Evolutionary conservation across 1,140 invertebrate species (phyloP).

Genomic region (Drosophila serrata): DNA sequence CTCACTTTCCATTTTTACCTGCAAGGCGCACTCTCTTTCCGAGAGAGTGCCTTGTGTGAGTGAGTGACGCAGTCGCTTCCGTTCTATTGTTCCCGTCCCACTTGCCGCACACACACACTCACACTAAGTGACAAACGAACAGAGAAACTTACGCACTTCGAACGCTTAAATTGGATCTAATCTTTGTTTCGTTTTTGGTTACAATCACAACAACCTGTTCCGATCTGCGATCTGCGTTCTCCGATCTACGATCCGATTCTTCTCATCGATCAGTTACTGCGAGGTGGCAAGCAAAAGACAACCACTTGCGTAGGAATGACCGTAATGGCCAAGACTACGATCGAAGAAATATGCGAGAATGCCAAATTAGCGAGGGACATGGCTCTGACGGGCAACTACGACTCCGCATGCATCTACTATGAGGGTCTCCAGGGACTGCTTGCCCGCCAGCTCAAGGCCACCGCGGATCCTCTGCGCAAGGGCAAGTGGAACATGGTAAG

Average conservation of each 20-base stretch:
- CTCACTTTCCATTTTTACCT: constrained; percentile 82
- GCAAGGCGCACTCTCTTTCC: constrained; percentile 46
- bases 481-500: constrained; percentile 95
- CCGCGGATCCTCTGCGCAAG: constrained; percentile 92
- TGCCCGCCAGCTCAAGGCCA: constrained; percentile 90
- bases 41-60: constrained; percentile 12
- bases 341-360: constrained; percentile 96
- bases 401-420: constrained; percentile 97
- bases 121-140: background rate
- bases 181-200: constrained; percentile 80
- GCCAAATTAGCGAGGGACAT: constrained; percentile 97
- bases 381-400: constrained; percentile 98
- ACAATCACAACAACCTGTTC: constrained; percentile 80
- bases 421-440: constrained; percentile 92
- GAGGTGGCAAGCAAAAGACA: constrained; percentile 85
- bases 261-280: constrained; percentile 70
- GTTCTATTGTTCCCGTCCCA: constrained; percentile 72
- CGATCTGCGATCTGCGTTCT: constrained; percentile 18
- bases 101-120: constrained; percentile 11
- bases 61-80: constrained; percentile 74
- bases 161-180: constrained; percentile 74
- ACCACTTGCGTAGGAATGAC: constrained; percentile 87
- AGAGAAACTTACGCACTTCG: constrained; percentile 70
- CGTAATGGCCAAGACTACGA: constrained; percentile 92
- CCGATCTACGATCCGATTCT: constrained; percentile 9